A percentile compares a stretch with the other conserved stretches of the same genome.
These are phyloP conservation scores for Lethrus apterus DNA, from an alignment of 1,140 invertebrate species.

Conservation along the genomic window DNA sequence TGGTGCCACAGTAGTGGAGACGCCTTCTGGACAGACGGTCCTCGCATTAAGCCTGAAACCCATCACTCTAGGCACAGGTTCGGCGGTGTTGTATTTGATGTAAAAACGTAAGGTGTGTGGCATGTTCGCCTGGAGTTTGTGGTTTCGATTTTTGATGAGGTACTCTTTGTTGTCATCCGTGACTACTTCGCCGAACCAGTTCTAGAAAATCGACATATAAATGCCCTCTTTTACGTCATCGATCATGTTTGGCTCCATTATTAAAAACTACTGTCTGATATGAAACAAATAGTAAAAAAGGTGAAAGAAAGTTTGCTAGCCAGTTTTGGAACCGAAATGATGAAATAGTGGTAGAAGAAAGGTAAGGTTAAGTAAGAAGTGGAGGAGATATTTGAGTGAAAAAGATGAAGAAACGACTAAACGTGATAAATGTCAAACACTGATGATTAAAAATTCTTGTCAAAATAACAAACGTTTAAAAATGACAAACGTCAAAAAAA, in stretches of 20 bases:
- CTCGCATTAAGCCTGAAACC: constrained; percentile 32
- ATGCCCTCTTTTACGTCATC: too few species aligned
- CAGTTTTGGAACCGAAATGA: too few species aligned
- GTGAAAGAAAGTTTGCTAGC: too few species aligned
- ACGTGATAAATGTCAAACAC: neutral
- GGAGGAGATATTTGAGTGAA: neutral
- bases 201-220: too few species aligned
- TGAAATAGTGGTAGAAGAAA: too few species aligned
- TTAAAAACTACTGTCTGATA: too few species aligned
- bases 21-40: constrained; percentile 31
- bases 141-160: constrained; percentile 33
- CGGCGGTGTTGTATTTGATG: constrained; percentile 31
- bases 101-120: constrained; percentile 34
- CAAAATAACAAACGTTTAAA: neutral
- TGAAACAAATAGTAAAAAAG: too few species aligned
- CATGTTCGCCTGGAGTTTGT: constrained; percentile 27
- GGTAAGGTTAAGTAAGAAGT: neutral
- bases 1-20: constrained; percentile 23
- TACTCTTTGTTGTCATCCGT: constrained; percentile 36
- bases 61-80: constrained; percentile 27
- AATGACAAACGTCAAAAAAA: neutral
- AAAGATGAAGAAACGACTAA: neutral
- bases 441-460: neutral
- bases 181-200: constrained; percentile 39
- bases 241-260: too few species aligned